Evolutionary conservation across 2,888 invertebrate genomes (phyloP).

Genomic region (Melanargia galathea): DNA sequence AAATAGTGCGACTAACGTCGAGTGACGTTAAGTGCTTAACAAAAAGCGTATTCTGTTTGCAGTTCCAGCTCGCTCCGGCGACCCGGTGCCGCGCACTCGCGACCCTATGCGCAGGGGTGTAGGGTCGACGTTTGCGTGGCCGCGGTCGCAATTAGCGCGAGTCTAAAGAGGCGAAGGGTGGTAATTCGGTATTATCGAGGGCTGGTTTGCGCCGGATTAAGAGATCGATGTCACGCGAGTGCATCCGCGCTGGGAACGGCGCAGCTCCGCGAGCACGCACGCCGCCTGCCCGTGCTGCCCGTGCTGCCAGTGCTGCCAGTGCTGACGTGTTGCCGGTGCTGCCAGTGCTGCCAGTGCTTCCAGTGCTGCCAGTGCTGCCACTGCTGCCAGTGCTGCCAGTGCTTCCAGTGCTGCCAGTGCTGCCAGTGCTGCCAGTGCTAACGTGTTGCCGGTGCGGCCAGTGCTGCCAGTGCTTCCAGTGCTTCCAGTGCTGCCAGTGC

Average conservation of each 20-base stretch:
- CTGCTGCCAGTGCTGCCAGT: too few relatives aligned
- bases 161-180: constrained; percentile 44
- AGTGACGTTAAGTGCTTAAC: constrained; percentile 71
- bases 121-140: constrained; percentile 15
- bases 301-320: too few relatives aligned
- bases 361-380: too few relatives aligned
- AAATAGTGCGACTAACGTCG: constrained; percentile 62
- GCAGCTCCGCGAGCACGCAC: neutral
- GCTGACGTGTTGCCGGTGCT: too few relatives aligned
- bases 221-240: constrained; percentile 54
- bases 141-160: constrained; percentile 45
- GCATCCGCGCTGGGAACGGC: constrained; percentile 32
- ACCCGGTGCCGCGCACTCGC: neutral
- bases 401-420: too few relatives aligned
- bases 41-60: constrained; percentile 61
- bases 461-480: too few relatives aligned
- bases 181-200: constrained; percentile 41
- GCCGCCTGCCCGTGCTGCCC: too few relatives aligned
- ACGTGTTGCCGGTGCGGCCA: too few relatives aligned
- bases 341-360: too few relatives aligned
- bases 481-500: too few relatives aligned
- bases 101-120: neutral
- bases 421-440: too few relatives aligned
- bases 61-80: constrained; percentile 25
- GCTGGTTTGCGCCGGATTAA: constrained; percentile 52